A percentile compares a stretch with the other conserved stretches of the same genome.
Evolutionary conservation across 2,113 vertebrate species (phyloP).

Genomic region (Steatornis caripensis): DNA sequence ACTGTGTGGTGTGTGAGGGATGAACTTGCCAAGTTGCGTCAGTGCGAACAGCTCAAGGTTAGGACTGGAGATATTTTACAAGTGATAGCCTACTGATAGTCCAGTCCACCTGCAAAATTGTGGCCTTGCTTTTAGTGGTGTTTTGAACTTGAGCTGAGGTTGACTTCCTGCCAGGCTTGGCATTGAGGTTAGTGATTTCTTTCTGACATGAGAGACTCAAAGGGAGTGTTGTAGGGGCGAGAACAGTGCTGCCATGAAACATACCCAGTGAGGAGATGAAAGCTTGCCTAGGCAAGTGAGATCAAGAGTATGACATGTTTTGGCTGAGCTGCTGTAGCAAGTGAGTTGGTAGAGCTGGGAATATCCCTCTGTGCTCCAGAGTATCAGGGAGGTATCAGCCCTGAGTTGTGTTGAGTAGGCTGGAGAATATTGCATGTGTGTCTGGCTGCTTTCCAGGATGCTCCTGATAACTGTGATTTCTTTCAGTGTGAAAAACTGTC

Average conservation of each 20-base stretch:
- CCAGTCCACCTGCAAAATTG: neutral
- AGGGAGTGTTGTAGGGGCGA: neutral
- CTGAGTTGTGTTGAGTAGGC: neutral
- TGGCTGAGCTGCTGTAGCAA: neutral
- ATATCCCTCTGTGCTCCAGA: neutral
- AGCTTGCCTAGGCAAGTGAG: neutral
- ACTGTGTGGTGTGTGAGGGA: neutral
- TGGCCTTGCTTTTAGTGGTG: neutral
- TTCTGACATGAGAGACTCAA: neutral
- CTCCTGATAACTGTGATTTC: neutral
- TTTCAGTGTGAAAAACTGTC: slow-evolving; percentile 80
- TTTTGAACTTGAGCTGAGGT: neutral
- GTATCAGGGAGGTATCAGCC: neutral
- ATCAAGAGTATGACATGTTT: neutral
- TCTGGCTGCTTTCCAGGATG: neutral
- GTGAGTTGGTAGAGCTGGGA: neutral
- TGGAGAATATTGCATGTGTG: neutral
- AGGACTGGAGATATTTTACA: neutral
- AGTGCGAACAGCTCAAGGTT: neutral
- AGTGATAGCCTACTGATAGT: neutral
- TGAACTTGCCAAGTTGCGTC: neutral
- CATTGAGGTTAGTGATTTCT: neutral
- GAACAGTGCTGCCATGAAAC: neutral
- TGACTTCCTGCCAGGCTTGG: neutral
- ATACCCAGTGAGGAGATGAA: neutral